Percentiles rank a stretch among this genome's conserved stretches.
phyloP scores from a whole-genome alignment of 2,888 invertebrate species.

The Caenorhabditis uteleia region DNA sequence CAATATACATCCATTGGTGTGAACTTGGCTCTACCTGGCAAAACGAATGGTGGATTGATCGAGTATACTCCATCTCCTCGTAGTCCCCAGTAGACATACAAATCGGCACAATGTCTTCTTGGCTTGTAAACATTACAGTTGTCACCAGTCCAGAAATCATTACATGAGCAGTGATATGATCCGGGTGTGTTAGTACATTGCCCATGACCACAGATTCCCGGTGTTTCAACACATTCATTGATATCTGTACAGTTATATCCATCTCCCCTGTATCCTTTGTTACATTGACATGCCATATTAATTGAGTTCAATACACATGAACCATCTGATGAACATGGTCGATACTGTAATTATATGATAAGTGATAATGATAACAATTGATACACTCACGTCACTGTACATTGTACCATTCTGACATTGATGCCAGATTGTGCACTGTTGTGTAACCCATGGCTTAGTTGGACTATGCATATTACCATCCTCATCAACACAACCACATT shows the following conservation, averaged over 20 bases:
- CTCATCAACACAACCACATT: slow-evolving; percentile 59
- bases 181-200: slow-evolving; percentile 81
- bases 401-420: slow-evolving; percentile 55
- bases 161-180: slow-evolving; percentile 75
- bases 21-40: slow-evolving; percentile 18
- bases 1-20: slow-evolving; percentile 36
- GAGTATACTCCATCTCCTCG: slow-evolving; percentile 34
- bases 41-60: slow-evolving; percentile 31
- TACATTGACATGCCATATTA: slow-evolving; percentile 45
- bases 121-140: slow-evolving; percentile 55
- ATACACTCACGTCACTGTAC: slow-evolving; percentile 36
- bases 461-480: slow-evolving; percentile 53
- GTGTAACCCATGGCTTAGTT: slow-evolving; percentile 51
- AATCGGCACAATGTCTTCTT: slow-evolving; percentile 57
- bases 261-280: slow-evolving; percentile 51
- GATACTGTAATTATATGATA: slow-evolving; percentile 20
- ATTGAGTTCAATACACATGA: slow-evolving; percentile 31
- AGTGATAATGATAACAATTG: neutral
- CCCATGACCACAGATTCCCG: slow-evolving; percentile 74
- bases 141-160: slow-evolving; percentile 42
- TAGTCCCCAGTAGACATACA: slow-evolving; percentile 49
- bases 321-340: slow-evolving; percentile 47
- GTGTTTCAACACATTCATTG: slow-evolving; percentile 52
- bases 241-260: slow-evolving; percentile 56
- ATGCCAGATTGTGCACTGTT: slow-evolving; percentile 49